Conservation (phyloP, 2,888 invertebrate species). For the Cecidostiba fungosa region DNA sequence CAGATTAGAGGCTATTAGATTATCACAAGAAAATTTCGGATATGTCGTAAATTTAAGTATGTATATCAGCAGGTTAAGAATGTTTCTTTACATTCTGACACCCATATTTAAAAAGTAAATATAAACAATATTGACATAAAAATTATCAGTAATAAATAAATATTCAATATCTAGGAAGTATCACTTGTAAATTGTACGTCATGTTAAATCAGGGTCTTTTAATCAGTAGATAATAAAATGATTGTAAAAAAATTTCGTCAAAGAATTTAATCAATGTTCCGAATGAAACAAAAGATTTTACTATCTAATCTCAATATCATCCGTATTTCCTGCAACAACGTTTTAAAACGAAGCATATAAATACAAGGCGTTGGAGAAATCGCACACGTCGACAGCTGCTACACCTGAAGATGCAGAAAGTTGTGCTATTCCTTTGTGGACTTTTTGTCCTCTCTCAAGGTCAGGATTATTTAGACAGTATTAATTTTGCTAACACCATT, state of each 20-base stretch:
- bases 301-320: slow-evolving; percentile 3
- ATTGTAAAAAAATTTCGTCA: neutral
- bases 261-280: neutral
- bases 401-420: neutral
- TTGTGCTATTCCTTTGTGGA: neutral
- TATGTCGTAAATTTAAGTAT: no score
- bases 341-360: neutral
- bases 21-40: no score
- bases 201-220: neutral
- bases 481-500: neutral
- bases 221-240: neutral
- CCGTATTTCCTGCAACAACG: neutral
- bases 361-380: neutral
- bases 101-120: no score
- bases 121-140: neutral
- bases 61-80: no score
- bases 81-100: no score
- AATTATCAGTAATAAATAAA: neutral
- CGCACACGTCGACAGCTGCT: neutral
- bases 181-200: neutral
- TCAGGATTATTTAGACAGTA: neutral
- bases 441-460: neutral
- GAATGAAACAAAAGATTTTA: neutral
- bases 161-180: neutral
- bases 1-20: no score